Conservation (phyloP, 2,113 vertebrate genomes). For the Pedetes capensis region DNA sequence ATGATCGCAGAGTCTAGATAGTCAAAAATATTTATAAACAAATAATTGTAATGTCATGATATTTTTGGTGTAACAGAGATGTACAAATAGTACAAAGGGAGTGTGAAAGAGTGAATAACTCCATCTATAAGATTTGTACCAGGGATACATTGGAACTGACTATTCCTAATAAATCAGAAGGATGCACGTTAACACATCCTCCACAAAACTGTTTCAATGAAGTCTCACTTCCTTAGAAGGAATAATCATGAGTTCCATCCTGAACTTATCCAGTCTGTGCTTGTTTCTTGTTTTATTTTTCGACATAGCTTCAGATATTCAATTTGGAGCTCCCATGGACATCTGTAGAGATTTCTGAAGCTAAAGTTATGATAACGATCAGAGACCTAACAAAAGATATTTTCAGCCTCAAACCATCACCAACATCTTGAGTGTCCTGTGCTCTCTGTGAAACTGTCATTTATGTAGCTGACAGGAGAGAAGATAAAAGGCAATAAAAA, state of each 20-base stretch:
- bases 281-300: constrained; percentile 20
- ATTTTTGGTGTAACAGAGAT: not conserved
- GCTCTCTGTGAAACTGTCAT: not conserved
- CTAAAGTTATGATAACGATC: not conserved
- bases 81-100: too few relatives aligned
- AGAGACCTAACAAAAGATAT: not conserved
- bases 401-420: not conserved
- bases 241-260: not conserved
- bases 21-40: not conserved
- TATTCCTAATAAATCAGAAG: not conserved
- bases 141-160: not conserved
- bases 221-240: not conserved
- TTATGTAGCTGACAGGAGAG: constrained; percentile 81
- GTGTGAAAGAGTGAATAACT: not conserved
- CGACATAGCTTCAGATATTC: not conserved
- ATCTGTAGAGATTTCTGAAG: not conserved
- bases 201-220: not conserved
- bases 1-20: not conserved
- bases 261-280: not conserved
- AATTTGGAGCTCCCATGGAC: not conserved
- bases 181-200: not conserved
- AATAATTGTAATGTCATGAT: not conserved
- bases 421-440: not conserved
- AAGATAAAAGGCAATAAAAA: constrained; percentile 89
- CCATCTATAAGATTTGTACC: not conserved